Evolutionary conservation across 1,140 invertebrate species (phyloP).

Genomic region (Ceratina australensis): DNA sequence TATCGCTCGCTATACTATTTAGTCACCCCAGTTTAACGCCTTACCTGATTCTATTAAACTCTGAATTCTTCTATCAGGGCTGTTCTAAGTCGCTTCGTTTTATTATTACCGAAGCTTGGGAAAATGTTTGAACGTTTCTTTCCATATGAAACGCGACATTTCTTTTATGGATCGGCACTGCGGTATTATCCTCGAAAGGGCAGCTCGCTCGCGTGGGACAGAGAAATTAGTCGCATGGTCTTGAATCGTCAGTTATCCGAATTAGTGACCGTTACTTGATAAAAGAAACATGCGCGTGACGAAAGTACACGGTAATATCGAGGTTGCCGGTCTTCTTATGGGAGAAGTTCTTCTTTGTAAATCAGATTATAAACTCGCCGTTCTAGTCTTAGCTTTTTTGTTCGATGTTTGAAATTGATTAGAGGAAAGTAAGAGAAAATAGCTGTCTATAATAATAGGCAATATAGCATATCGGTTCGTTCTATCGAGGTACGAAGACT

Average conservation of each 20-base stretch:
- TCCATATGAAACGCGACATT: too few species aligned
- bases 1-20: slow-evolving; percentile 3
- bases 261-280: not conserved
- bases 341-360: too few species aligned
- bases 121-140: not conserved
- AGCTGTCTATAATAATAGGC: not conserved
- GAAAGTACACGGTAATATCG: too few species aligned
- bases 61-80: too few species aligned
- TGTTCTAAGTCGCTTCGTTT: too few species aligned
- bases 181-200: slow-evolving; percentile 27
- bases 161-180: not conserved
- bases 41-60: too few species aligned
- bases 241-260: slow-evolving; percentile 17
- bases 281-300: not conserved
- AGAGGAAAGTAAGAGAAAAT: not conserved
- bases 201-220: slow-evolving; percentile 13
- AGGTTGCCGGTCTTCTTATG: too few species aligned
- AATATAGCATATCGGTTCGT: too few species aligned
- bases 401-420: slow-evolving; percentile 14
- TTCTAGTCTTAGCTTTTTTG: not conserved
- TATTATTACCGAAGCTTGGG: too few species aligned
- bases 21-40: too few species aligned
- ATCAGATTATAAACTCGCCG: not conserved
- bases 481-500: not conserved
- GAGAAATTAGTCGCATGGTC: slow-evolving; percentile 18